Percentiles rank a stretch among this genome's conserved stretches.
Evolutionary conservation across 2,113 vertebrate genomes (phyloP).

Genomic region (Malurus cyaneus): DNA sequence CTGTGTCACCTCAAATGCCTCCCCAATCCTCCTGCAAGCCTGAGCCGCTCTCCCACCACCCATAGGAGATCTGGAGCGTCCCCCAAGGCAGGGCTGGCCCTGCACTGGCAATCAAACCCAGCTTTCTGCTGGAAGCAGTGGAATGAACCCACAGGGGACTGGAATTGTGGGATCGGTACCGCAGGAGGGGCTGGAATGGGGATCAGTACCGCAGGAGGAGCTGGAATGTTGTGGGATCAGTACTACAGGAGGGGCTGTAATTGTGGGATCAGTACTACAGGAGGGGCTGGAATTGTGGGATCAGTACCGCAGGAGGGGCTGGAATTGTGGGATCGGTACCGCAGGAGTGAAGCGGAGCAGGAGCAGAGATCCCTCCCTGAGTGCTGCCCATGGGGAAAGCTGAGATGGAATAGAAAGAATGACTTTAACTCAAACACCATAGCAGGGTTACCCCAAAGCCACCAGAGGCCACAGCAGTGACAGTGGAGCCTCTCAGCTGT

Average conservation of each 20-base stretch:
- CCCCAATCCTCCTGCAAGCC: background rate
- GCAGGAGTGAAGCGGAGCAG: background rate
- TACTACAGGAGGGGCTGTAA: too few relatives aligned
- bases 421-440: background rate
- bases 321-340: rapidly evolving
- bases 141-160: background rate
- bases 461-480: background rate
- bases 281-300: background rate
- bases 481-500: background rate
- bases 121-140: background rate
- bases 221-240: too few relatives aligned
- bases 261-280: background rate
- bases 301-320: background rate
- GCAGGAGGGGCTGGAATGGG: background rate
- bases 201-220: too few relatives aligned
- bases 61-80: rapidly evolving
- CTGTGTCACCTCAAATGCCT: background rate
- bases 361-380: background rate
- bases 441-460: background rate
- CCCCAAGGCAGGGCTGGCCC: background rate
- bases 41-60: rapidly evolving
- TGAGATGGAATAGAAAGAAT: rapidly evolving
- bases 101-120: background rate
- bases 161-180: background rate
- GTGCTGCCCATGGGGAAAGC: background rate